Conservation (phyloP, 2,797 vertebrate genomes). For the Sebastes ruberrimus region DNA sequence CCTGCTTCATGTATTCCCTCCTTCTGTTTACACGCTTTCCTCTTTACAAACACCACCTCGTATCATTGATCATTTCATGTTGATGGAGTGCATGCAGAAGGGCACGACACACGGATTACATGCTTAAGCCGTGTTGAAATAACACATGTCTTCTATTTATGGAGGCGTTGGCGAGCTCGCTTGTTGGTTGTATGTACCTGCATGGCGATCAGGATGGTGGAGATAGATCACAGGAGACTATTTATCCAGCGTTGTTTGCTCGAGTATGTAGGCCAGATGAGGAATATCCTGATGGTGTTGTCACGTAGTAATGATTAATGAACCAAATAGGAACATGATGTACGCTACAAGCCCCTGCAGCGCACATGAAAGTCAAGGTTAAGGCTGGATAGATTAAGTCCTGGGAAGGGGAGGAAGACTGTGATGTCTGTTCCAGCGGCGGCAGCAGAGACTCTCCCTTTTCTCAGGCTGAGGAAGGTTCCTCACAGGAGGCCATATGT, state of each 20-base stretch:
- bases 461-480: not conserved
- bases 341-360: not conserved
- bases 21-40: not conserved
- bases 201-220: not conserved
- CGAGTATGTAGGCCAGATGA: not conserved
- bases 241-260: slow-evolving; percentile 1
- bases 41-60: not conserved
- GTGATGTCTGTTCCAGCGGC: not conserved
- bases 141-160: slow-evolving; percentile 13
- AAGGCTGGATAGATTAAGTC: not conserved
- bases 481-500: not conserved
- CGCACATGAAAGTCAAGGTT: slow-evolving; percentile 26
- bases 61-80: not conserved
- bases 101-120: slow-evolving; percentile 30
- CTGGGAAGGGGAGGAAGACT: not conserved
- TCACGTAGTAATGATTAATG: slow-evolving; percentile 28
- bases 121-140: slow-evolving; percentile 10
- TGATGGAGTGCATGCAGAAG: slow-evolving; percentile 13
- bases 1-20: not conserved
- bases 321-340: not conserved
- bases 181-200: not conserved
- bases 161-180: not conserved
- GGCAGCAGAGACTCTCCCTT: not conserved
- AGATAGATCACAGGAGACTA: not conserved
- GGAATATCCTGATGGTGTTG: not conserved